Evolutionary conservation across 2,888 invertebrate genomes (phyloP).

Genomic region (Ethmia dodecea): DNA sequence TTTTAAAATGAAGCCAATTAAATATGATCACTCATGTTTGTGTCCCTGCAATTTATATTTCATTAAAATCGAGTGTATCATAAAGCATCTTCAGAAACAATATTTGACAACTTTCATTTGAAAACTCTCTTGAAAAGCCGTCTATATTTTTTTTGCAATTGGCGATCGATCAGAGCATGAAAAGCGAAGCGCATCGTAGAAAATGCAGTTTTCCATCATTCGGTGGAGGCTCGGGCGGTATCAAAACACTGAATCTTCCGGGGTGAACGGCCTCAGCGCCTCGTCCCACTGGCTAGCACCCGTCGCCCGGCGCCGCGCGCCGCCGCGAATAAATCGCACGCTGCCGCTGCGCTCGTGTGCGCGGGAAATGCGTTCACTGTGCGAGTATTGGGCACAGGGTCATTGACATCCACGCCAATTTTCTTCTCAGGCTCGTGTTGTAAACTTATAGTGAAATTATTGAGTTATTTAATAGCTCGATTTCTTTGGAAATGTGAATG

Average conservation of each 20-base stretch:
- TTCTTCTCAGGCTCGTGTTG: conserved; percentile 32
- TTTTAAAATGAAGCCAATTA: too few species aligned
- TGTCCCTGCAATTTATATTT: background rate
- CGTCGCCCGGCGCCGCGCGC: too few species aligned
- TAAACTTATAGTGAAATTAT: too few species aligned
- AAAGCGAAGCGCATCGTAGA: conserved; percentile 71
- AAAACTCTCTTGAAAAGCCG: conserved; percentile 29
- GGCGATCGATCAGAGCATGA: conserved; percentile 66
- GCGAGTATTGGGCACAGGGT: conserved; percentile 69
- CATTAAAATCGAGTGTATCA: too few species aligned
- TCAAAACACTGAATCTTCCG: conserved; percentile 78
- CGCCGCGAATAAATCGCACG: conserved; percentile 59
- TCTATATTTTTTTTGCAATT: too few species aligned
- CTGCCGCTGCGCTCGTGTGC: conserved; percentile 40
- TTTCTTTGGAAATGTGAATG: too few species aligned
- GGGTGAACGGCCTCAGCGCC: conserved; percentile 65
- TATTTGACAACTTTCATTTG: too few species aligned
- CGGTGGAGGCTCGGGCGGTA: conserved; percentile 33
- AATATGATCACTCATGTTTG: too few species aligned
- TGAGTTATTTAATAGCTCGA: too few species aligned
- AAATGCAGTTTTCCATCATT: conserved; percentile 71
- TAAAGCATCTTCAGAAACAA: too few species aligned
- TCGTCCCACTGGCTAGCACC: conserved; percentile 44
- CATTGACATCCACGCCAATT: conserved; percentile 64
- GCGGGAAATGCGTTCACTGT: conserved; percentile 72